Evolutionary conservation across 2,888 invertebrate genomes (phyloP).

Genomic region (Cataglyphis cursor): DNA sequence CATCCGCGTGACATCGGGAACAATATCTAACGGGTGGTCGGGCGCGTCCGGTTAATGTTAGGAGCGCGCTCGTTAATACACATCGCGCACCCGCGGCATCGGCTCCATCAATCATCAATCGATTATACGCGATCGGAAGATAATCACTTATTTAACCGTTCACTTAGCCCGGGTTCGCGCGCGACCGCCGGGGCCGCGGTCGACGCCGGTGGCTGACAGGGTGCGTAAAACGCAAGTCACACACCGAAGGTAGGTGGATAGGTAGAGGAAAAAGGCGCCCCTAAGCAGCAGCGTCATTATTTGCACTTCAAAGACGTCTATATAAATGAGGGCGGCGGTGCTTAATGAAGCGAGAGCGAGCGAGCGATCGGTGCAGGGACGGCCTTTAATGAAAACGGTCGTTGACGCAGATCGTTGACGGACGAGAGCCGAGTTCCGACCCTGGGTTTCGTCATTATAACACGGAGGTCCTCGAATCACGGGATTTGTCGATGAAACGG

Average conservation of each 20-base stretch:
- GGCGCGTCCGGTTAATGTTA: constrained; percentile 62
- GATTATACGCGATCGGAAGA: constrained; percentile 78
- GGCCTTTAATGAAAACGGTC: constrained; percentile 44
- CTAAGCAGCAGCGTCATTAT: constrained; percentile 75
- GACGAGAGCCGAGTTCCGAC: constrained; percentile 21
- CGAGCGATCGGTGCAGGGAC: constrained; percentile 26
- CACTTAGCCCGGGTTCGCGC: constrained; percentile 74
- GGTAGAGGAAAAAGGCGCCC: constrained; percentile 64
- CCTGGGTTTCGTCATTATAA: constrained; percentile 13
- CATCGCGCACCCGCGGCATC: constrained; percentile 60
- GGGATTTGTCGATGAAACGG: background rate
- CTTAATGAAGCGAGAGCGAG: constrained; percentile 48
- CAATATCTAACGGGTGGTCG: constrained; percentile 51
- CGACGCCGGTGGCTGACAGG: constrained; percentile 50
- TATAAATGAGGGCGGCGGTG: constrained; percentile 67
- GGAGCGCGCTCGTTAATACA: constrained; percentile 67
- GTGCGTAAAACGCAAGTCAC: constrained; percentile 75
- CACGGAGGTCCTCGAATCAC: background rate
- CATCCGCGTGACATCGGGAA: constrained; percentile 49
- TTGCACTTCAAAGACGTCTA: constrained; percentile 78
- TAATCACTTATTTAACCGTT: constrained; percentile 84
- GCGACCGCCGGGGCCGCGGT: constrained; percentile 56
- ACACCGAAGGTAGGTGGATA: constrained; percentile 61
- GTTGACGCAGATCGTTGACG: constrained; percentile 19
- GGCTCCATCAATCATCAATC: constrained; percentile 83